Evolutionary conservation across 1,140 invertebrate genomes (phyloP).

Genomic region (Drosophila tsacasi): DNA sequence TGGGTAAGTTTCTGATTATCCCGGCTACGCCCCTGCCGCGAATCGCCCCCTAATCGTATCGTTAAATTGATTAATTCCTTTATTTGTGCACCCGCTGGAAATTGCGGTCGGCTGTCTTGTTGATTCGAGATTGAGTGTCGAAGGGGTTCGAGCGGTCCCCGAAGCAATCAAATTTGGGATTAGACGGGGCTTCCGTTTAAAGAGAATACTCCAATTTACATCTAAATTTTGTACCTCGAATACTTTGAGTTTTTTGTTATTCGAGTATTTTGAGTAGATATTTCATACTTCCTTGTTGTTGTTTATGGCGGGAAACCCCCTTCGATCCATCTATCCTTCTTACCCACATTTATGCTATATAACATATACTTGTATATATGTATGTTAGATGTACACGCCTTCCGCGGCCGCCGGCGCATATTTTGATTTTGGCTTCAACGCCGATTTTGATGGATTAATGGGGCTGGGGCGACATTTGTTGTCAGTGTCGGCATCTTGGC

Average conservation of each 20-base stretch:
- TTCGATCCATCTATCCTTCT: neutral
- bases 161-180: constrained; percentile 23
- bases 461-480: constrained; percentile 46
- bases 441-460: constrained; percentile 72
- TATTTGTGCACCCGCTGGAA: constrained; percentile 55
- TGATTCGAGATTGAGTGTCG: constrained; percentile 14
- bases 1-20: neutral
- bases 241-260: neutral
- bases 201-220: constrained; percentile 19
- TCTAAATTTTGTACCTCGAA: neutral
- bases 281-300: neutral
- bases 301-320: neutral
- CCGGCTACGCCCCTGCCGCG: neutral
- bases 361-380: neutral
- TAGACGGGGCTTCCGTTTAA: constrained; percentile 6
- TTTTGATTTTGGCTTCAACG: constrained; percentile 63
- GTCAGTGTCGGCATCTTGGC: constrained; percentile 57
- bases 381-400: neutral
- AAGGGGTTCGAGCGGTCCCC: constrained; percentile 19
- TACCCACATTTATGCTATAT: neutral
- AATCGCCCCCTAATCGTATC: constrained; percentile 61
- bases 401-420: constrained; percentile 24
- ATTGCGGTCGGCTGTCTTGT: constrained; percentile 34
- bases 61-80: constrained; percentile 80
- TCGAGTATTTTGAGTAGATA: constrained; percentile 4